Evolutionary conservation across 2,797 vertebrate species (phyloP).

Genomic region (Eptatretus atami): DNA sequence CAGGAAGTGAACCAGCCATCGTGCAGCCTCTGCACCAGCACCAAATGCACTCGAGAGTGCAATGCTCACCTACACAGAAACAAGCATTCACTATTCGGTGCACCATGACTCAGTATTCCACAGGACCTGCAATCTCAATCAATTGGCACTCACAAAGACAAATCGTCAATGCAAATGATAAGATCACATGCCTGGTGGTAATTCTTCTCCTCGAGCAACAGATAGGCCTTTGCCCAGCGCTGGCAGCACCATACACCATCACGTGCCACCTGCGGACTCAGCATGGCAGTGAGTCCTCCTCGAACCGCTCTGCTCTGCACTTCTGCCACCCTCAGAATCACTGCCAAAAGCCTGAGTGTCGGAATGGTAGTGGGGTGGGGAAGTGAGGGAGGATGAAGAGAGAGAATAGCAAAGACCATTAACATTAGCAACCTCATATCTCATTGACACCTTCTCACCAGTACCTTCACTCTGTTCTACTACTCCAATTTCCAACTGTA

Average conservation of each 20-base stretch:
- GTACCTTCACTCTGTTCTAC: too few relatives aligned
- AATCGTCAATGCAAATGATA: too few relatives aligned
- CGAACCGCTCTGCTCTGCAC: slow-evolving; percentile 81
- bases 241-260: slow-evolving; percentile 92
- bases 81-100: neutral
- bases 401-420: neutral
- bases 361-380: neutral
- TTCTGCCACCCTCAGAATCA: slow-evolving; percentile 67
- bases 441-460: too few relatives aligned
- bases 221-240: slow-evolving; percentile 84
- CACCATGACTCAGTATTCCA: too few relatives aligned
- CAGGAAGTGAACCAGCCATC: slow-evolving; percentile 93
- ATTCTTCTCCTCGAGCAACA: slow-evolving; percentile 79
- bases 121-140: too few relatives aligned
- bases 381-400: neutral
- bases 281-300: slow-evolving; percentile 53
- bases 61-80: slow-evolving; percentile 45
- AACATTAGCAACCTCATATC: neutral
- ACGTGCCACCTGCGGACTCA: slow-evolving; percentile 96
- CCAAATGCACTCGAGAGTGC: slow-evolving; percentile 78
- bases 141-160: too few relatives aligned
- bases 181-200: slow-evolving; percentile 48
- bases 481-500: too few relatives aligned
- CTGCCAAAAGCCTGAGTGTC: slow-evolving; percentile 46
- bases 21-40: slow-evolving; percentile 71